Evolutionary conservation across 1,140 invertebrate genomes (phyloP).

Genomic region (Diuraphis noxia): DNA sequence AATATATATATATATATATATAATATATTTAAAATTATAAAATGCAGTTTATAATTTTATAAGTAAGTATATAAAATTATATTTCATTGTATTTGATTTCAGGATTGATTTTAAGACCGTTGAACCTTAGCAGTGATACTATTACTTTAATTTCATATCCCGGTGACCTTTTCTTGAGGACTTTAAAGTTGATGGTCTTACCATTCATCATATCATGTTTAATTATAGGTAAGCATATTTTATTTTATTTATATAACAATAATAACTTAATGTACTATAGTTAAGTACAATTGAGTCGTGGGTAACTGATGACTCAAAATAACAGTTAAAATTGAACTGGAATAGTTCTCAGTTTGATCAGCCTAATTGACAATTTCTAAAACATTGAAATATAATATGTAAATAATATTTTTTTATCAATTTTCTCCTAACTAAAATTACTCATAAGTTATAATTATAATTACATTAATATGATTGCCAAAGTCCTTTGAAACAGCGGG

Average conservation of each 20-base stretch:
- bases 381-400: no score
- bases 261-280: not conserved
- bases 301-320: not conserved
- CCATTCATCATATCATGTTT: conserved; percentile 86
- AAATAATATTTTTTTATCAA: not conserved
- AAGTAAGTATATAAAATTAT: not conserved
- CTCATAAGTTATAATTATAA: not conserved
- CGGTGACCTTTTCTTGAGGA: conserved; percentile 87
- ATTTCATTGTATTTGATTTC: conserved; percentile 56
- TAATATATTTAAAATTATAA: no score
- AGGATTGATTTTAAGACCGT: conserved; percentile 75
- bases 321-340: not conserved
- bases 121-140: conserved; percentile 71
- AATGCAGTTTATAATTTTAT: not conserved
- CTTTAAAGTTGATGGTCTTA: conserved; percentile 85
- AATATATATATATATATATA: no score
- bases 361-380: not conserved
- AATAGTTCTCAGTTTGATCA: not conserved
- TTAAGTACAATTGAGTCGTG: not conserved
- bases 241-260: not conserved
- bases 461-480: not conserved
- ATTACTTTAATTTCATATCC: conserved; percentile 86
- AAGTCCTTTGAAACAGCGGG: not conserved
- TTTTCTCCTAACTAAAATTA: not conserved
- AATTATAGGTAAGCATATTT: conserved; percentile 70